phyloP scores from a whole-genome alignment of 2,797 vertebrate genomes.

The Natrix natrix region DNA sequence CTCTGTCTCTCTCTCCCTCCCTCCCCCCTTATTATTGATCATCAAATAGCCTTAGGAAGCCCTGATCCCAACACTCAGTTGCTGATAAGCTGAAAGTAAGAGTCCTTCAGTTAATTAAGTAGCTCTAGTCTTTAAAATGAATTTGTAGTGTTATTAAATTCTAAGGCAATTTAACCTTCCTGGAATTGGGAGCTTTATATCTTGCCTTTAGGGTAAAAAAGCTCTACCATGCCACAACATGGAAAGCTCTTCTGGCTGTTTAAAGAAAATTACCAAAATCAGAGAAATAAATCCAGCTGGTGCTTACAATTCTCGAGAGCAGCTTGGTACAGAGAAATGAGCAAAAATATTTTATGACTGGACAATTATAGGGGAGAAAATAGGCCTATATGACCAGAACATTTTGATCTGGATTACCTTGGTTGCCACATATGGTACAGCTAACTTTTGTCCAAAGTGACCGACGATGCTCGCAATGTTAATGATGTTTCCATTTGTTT shows the following conservation, averaged over 20 bases:
- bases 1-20: no score
- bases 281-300: fast-evolving
- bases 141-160: not conserved
- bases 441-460: conserved; percentile 75
- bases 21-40: not conserved
- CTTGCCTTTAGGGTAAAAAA: not conserved
- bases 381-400: no score
- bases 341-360: not conserved
- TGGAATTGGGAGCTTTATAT: not conserved
- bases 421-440: conserved; percentile 80
- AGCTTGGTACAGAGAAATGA: not conserved
- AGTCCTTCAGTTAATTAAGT: not conserved
- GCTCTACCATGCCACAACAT: not conserved
- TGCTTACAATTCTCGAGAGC: not conserved
- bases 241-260: not conserved
- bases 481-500: conserved; percentile 78
- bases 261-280: not conserved
- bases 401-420: conserved; percentile 69
- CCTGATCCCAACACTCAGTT: not conserved
- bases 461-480: conserved; percentile 81
- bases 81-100: not conserved
- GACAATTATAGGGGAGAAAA: no score
- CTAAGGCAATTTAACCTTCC: not conserved
- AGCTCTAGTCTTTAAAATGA: not conserved
- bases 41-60: not conserved